These are phyloP conservation scores for Iguana delicatissima DNA, from an alignment of 2,797 vertebrate species.

Conservation along the genomic window DNA sequence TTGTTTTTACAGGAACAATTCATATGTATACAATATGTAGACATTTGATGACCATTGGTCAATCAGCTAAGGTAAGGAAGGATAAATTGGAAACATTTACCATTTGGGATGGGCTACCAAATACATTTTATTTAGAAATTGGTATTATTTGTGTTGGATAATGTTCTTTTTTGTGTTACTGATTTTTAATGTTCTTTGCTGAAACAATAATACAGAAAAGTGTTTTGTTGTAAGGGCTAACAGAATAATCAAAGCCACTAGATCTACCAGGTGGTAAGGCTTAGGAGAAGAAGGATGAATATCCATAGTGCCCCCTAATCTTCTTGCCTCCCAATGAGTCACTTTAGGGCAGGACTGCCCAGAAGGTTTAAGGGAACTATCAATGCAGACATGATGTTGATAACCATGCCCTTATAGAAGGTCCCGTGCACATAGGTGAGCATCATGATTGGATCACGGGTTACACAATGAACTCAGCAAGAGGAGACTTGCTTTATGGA, in stretches of 20 bases:
- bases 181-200: neutral
- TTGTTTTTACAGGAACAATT: constrained; percentile 86
- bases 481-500: too few species aligned
- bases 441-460: too few species aligned
- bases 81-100: constrained; percentile 23
- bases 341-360: too few species aligned
- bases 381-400: too few species aligned
- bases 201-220: neutral
- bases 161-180: neutral
- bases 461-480: too few species aligned
- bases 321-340: neutral
- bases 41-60: constrained; percentile 89
- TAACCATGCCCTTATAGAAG: too few species aligned
- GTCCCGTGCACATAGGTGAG: too few species aligned
- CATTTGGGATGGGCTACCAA: neutral
- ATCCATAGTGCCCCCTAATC: neutral
- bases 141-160: neutral
- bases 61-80: constrained; percentile 87
- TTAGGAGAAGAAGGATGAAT: neutral
- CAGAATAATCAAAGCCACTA: neutral
- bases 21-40: constrained; percentile 92
- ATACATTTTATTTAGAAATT: neutral
- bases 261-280: neutral
- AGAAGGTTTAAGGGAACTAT: too few species aligned
- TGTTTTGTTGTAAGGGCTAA: neutral